These are phyloP conservation scores for Dinoponera quadriceps DNA, from an alignment of 1,140 invertebrate species.

Conservation along the genomic window DNA sequence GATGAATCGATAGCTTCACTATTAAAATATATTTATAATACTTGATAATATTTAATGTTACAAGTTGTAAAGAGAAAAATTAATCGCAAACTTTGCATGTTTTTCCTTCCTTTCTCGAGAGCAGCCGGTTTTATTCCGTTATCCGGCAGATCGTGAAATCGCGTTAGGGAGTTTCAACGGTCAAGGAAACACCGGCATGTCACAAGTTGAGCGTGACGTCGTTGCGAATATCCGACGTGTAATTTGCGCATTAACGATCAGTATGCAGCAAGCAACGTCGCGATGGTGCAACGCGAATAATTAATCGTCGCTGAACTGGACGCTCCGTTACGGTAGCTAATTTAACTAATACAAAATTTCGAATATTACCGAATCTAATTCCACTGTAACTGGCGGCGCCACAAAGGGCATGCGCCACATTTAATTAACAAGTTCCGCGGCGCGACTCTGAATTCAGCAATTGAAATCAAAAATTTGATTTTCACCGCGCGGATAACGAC, in stretches of 20 bases:
- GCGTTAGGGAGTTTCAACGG: not conserved
- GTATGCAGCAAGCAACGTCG: conserved; percentile 51
- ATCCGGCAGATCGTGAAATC: not conserved
- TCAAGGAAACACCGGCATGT: not conserved
- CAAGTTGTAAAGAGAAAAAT: not conserved
- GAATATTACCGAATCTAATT: conserved; percentile 53
- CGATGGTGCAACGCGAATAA: conserved; percentile 43
- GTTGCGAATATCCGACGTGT: conserved; percentile 25
- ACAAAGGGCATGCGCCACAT: conserved; percentile 31
- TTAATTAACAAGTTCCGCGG: conserved; percentile 49
- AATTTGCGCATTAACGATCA: conserved; percentile 52
- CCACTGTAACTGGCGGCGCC: not conserved
- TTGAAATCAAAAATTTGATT: conserved; percentile 34
- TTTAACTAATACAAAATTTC: conserved; percentile 61
- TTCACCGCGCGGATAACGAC: not conserved
- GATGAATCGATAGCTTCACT: too few species aligned
- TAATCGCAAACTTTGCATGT: not conserved
- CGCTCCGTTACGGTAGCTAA: conserved; percentile 37
- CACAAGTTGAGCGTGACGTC: conserved; percentile 8
- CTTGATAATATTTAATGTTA: too few species aligned
- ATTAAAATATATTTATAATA: too few species aligned
- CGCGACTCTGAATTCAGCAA: conserved; percentile 15
- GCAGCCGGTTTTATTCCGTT: not conserved
- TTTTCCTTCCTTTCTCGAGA: not conserved
- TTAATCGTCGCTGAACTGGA: conserved; percentile 49